phyloP scores from a whole-genome alignment of 2,888 invertebrate genomes.

The Oligia latruncula region DNA sequence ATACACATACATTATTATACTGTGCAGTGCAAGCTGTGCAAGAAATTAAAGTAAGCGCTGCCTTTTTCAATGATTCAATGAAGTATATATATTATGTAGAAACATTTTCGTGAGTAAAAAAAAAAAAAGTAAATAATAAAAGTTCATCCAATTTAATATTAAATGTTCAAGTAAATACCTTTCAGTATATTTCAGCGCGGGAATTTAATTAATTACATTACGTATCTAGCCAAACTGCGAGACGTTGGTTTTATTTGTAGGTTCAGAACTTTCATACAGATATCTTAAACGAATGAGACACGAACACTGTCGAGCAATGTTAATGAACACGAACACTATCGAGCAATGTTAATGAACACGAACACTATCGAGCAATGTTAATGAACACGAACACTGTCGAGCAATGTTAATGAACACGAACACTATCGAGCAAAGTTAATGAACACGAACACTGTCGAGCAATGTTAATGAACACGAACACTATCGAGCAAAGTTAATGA shows the following conservation, averaged over 20 bases:
- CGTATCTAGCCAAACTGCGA: constrained; percentile 7
- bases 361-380: constrained; percentile 9
- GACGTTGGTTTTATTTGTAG: constrained; percentile 24
- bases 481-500: background rate
- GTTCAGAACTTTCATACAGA: background rate
- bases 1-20: background rate
- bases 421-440: background rate
- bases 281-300: background rate
- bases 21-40: background rate
- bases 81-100: background rate
- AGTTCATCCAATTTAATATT: constrained; percentile 14
- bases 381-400: background rate
- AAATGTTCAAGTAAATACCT: constrained; percentile 24
- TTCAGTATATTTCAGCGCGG: background rate
- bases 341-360: constrained; percentile 12
- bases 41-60: background rate
- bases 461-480: constrained; percentile 14
- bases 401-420: constrained; percentile 13
- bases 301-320: background rate
- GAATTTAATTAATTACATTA: constrained; percentile 37
- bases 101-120: constrained; percentile 31
- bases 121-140: background rate
- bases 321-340: constrained; percentile 6
- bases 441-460: background rate
- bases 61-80: constrained; percentile 13